Conservation (phyloP, 2,797 vertebrate genomes). For the Cuniculus paca region DNA sequence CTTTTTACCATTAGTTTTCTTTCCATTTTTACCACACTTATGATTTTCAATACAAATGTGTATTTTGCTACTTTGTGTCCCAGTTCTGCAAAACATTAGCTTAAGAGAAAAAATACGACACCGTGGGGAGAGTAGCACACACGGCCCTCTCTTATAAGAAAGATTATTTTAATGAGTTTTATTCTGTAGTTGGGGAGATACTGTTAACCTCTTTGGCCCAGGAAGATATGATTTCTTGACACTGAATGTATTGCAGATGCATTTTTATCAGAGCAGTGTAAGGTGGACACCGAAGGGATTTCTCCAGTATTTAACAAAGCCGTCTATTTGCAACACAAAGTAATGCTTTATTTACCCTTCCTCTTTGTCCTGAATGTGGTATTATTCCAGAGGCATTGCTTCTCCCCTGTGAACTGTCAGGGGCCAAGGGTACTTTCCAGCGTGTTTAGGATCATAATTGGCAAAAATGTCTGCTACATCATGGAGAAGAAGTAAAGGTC, state of each 20-base stretch:
- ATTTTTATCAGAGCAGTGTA: slow-evolving; percentile 84
- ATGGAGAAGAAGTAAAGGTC: slow-evolving; percentile 78
- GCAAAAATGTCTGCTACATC: slow-evolving; percentile 63
- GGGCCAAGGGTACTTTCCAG: slow-evolving; percentile 63
- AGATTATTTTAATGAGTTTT: slow-evolving; percentile 86
- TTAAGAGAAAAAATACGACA: slow-evolving; percentile 50
- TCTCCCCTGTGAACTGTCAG: slow-evolving; percentile 81
- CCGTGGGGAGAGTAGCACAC: slow-evolving; percentile 78
- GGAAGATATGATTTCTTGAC: slow-evolving; percentile 86
- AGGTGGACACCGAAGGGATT: slow-evolving; percentile 82
- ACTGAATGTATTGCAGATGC: slow-evolving; percentile 83
- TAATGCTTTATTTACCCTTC: slow-evolving; percentile 85
- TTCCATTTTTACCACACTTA: slow-evolving; percentile 76
- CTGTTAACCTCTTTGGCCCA: slow-evolving; percentile 86
- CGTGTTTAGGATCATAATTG: slow-evolving; percentile 71
- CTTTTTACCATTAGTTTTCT: slow-evolving; percentile 83
- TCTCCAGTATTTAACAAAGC: slow-evolving; percentile 85
- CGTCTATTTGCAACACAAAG: slow-evolving; percentile 88
- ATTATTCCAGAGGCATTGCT: slow-evolving; percentile 83
- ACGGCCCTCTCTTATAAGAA: slow-evolving; percentile 76
- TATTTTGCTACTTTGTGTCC: slow-evolving; percentile 78
- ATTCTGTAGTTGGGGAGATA: slow-evolving; percentile 83
- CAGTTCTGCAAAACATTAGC: slow-evolving; percentile 72
- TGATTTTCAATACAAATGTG: slow-evolving; percentile 86
- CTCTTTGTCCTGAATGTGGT: slow-evolving; percentile 71